Evolutionary conservation across 2,797 vertebrate species (phyloP).

Genomic region (Clarias fuscus): DNA sequence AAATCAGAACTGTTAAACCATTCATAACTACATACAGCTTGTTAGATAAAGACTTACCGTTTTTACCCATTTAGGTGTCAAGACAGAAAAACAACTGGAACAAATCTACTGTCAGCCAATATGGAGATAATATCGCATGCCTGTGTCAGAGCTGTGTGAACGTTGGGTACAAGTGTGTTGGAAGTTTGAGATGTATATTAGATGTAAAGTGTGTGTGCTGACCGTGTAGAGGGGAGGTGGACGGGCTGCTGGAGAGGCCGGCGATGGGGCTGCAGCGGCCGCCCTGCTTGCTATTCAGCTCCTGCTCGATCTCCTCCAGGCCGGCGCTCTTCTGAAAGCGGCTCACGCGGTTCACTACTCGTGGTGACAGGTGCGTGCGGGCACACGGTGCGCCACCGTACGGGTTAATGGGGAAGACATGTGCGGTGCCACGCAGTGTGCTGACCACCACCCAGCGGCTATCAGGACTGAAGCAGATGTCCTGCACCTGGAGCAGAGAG

Average conservation of each 20-base stretch:
- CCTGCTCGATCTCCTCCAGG: constrained; percentile 95
- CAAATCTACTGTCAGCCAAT: neutral
- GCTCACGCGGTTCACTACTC: constrained; percentile 97
- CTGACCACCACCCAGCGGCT: constrained; percentile 97
- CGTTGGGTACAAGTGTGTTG: neutral
- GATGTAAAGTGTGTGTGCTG: constrained; percentile 63
- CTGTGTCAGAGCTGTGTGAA: neutral
- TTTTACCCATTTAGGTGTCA: neutral
- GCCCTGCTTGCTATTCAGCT: constrained; percentile 85
- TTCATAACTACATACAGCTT: neutral
- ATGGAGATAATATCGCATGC: neutral
- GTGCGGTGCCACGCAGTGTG: constrained; percentile 93
- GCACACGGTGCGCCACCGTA: constrained; percentile 93
- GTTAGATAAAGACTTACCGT: neutral
- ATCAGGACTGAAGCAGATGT: constrained; percentile 97
- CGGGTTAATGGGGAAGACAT: constrained; percentile 94
- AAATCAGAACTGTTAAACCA: neutral
- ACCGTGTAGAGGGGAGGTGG: constrained; percentile 93
- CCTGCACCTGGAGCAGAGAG: constrained; percentile 83
- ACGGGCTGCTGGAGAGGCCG: constrained; percentile 92
- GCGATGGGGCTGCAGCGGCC: constrained; percentile 93
- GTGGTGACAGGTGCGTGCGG: constrained; percentile 94
- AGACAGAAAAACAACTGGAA: neutral
- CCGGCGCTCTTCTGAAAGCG: constrained; percentile 98
- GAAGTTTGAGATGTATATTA: neutral